Evolutionary conservation across 2,888 invertebrate species (phyloP).

Genomic region (Xylota sylvarum): DNA sequence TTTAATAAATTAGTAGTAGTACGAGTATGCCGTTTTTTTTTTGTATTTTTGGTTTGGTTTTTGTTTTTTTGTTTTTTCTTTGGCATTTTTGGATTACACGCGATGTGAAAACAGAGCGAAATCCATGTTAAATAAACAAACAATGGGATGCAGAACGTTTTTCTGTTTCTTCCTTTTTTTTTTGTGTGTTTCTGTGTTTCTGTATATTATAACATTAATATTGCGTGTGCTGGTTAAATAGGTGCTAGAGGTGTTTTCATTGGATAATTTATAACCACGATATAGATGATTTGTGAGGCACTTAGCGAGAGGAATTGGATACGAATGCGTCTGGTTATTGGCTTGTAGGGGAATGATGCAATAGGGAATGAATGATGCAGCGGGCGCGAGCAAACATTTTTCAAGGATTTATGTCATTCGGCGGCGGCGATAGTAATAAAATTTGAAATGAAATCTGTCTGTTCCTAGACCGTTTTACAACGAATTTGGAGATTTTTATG

Average conservation of each 20-base stretch:
- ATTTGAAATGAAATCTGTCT: conserved; percentile 10
- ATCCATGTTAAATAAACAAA: conserved; percentile 74
- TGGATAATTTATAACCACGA: conserved; percentile 68
- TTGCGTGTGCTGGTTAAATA: conserved; percentile 63
- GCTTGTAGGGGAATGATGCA: conserved; percentile 50
- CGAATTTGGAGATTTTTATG: conserved; percentile 10
- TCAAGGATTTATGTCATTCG: conserved; percentile 39
- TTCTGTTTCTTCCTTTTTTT: conserved; percentile 6
- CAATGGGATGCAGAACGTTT: conserved; percentile 9
- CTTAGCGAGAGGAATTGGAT: conserved; percentile 51
- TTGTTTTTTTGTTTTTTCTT: conserved; percentile 1
- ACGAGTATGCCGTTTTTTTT: conserved; percentile 18
- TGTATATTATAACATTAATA: conserved; percentile 51
- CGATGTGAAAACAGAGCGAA: conserved; percentile 62
- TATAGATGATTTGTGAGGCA: conserved; percentile 69
- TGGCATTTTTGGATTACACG: conserved; percentile 49
- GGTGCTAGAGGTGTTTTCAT: conserved; percentile 55
- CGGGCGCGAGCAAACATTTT: conserved; percentile 19
- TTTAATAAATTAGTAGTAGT: conserved; percentile 43
- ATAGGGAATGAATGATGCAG: conserved; percentile 36
- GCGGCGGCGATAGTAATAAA: conserved; percentile 1
- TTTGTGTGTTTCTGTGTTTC: conserved; percentile 13
- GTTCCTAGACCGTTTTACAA: conserved; percentile 9
- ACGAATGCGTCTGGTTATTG: conserved; percentile 42
- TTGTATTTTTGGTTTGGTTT: background rate